These are phyloP conservation scores for Trachelipus rathkii DNA, from an alignment of 1,140 invertebrate genomes.

Conservation along the genomic window DNA sequence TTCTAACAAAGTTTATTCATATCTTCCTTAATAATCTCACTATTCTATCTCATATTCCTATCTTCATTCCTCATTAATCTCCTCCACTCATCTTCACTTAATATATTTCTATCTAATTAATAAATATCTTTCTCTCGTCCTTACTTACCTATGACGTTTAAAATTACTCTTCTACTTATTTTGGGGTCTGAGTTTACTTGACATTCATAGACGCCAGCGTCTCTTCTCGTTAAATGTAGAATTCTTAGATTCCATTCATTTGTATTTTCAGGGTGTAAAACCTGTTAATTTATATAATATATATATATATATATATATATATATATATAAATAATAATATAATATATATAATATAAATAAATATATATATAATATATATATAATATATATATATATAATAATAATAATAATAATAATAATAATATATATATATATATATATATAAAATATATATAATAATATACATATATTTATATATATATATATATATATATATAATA, in stretches of 20 bases:
- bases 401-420: too few relatives aligned
- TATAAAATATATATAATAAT: too few relatives aligned
- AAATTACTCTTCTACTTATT: constrained; percentile 27
- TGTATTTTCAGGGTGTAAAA: constrained; percentile 49
- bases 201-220: constrained; percentile 57
- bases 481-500: too few relatives aligned
- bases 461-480: too few relatives aligned
- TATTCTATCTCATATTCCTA: too few relatives aligned
- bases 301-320: background rate
- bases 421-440: too few relatives aligned
- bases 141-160: constrained; percentile 28
- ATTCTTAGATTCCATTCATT: constrained; percentile 59
- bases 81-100: too few relatives aligned
- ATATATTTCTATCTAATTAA: too few relatives aligned
- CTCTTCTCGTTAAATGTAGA: constrained; percentile 53
- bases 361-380: constrained; percentile 22
- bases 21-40: too few relatives aligned
- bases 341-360: background rate
- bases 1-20: too few relatives aligned
- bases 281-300: constrained; percentile 5
- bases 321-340: background rate
- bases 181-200: constrained; percentile 51
- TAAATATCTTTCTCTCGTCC: background rate
- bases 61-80: too few relatives aligned
- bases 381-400: constrained; percentile 17